Base-by-base conservation (phyloP, 2,797 vertebrate genomes). In the Lutjanus campechanus region DNA sequence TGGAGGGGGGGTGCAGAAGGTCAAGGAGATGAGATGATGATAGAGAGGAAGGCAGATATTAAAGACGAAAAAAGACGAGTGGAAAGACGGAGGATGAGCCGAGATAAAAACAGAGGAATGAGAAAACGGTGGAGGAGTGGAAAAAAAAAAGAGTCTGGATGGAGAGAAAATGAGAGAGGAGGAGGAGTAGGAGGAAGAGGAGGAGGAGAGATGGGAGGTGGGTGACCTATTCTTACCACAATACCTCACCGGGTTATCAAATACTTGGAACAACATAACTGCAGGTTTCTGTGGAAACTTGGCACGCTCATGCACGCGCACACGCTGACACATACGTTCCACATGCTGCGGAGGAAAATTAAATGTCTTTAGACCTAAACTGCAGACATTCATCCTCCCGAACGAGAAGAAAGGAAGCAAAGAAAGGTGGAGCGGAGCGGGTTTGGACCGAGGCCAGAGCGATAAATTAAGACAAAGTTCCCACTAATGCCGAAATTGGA, bases 221-320 rank as follows among this genome's bases (percentile, higher is more conserved):
- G 80, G 76, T 75, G 87, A 91, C 85, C 82, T 86, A 84, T 79
- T 85, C 82, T 59, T 72, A 66, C 79, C 73, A 89, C 86, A 89
- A 92, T 88, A 85, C 82, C 88, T 91, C 85, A 82, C 70, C 86
- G 66, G 87, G 90, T 88, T 90, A 90, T 93, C 90, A 88, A 82
- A 85, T 75, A 58, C 71, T 69, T 54, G 66, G 65, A 88, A 69
- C 71, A 41, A 81, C 85, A 83, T 75, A 76, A 85, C 79, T 68
- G 70, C 82, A 79, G 82, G 91, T 91, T 88, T 82, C 89, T 90
- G 88, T 88, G 92, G 90, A 91, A 89, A 92, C 85, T 76, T 86
- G 84, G 82, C 84, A 7, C 20, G n/a, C 41, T 76, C 65, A 40
- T 6, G 22, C 71, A 77, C 79, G 0, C n/a, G 61, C 76, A 44